Evolutionary conservation across 2,113 vertebrate genomes (phyloP).

Genomic region (Shinisaurus crocodilurus): DNA sequence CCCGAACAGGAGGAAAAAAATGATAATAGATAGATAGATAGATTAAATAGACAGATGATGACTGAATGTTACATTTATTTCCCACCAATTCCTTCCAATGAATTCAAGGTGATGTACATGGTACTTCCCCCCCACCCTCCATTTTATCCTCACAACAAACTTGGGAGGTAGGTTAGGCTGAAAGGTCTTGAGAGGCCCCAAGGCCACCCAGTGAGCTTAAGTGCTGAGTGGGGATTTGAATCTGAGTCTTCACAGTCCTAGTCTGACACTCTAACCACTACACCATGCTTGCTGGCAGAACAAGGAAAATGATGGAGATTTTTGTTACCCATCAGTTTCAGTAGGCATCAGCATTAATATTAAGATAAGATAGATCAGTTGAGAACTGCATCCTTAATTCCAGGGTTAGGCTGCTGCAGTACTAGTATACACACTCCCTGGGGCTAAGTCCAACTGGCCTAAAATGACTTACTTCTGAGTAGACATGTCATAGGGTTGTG

Average conservation of each 20-base stretch:
- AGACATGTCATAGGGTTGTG: not conserved
- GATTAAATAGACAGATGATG: not conserved
- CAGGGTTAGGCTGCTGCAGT: no score
- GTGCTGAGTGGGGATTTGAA: no score
- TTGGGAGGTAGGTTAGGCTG: not conserved
- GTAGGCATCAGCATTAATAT: not conserved
- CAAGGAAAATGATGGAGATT: not conserved
- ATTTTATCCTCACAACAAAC: not conserved
- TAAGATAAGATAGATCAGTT: no score
- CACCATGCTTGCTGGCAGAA: no score
- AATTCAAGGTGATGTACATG: no score
- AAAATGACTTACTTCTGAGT: no score
- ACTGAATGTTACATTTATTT: not conserved
- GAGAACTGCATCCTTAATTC: no score
- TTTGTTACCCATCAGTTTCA: not conserved
- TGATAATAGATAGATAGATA: no score
- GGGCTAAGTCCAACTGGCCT: no score
- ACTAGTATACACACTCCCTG: not conserved
- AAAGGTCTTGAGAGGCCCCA: not conserved
- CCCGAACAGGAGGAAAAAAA: conserved; percentile 24
- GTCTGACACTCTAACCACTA: not conserved
- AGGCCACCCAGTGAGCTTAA: not conserved
- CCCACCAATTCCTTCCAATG: no score
- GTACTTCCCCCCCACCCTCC: not conserved
- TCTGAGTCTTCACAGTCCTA: not conserved